Evolutionary conservation across 2,888 invertebrate genomes (phyloP).

Genomic region (Tetragnatha montana): DNA sequence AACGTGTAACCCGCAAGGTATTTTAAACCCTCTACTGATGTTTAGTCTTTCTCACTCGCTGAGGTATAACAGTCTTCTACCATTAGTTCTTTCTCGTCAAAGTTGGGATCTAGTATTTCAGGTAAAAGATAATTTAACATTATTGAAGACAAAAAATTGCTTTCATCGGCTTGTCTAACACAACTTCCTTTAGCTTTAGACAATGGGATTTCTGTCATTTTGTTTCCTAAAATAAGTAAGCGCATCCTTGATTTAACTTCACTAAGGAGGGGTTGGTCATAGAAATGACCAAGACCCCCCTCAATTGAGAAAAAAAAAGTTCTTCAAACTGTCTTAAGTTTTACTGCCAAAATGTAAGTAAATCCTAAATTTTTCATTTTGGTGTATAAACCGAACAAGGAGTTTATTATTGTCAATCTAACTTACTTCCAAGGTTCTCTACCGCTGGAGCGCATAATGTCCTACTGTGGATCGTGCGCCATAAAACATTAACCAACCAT

Average conservation of each 20-base stretch:
- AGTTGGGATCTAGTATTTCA: background rate
- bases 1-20: background rate
- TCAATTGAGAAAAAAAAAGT: background rate
- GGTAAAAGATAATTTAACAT: too few relatives aligned
- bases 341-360: too few relatives aligned
- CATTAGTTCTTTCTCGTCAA: background rate
- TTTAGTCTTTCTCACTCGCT: too few relatives aligned
- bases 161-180: too few relatives aligned
- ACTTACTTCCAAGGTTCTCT: too few relatives aligned
- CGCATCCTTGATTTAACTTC: background rate
- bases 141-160: too few relatives aligned
- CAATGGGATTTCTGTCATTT: background rate
- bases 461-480: too few relatives aligned
- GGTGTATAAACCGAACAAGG: too few relatives aligned
- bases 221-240: background rate
- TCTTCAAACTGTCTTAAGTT: background rate
- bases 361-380: too few relatives aligned
- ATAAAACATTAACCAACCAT: too few relatives aligned
- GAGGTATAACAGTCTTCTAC: background rate
- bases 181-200: too few relatives aligned
- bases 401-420: background rate
- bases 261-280: background rate
- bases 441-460: too few relatives aligned
- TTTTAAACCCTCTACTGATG: background rate
- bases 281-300: slow-evolving; percentile 7